Evolutionary conservation across 2,888 invertebrate genomes (phyloP).

Genomic region (Sipha maydis): DNA sequence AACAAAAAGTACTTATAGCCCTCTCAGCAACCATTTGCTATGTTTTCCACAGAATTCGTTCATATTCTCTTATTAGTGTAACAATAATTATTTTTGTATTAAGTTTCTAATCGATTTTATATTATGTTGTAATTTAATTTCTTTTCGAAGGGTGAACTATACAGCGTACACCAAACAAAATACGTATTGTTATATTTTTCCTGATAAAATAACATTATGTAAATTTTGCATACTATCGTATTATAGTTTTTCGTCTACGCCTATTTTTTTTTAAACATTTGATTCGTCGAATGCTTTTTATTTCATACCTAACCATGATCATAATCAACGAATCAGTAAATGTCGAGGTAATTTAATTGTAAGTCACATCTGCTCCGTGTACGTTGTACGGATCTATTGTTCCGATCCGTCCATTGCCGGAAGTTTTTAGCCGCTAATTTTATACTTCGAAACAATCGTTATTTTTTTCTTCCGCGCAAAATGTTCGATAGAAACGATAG

Average conservation of each 20-base stretch:
- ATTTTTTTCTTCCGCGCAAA: neutral
- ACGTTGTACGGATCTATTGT: constrained; percentile 25
- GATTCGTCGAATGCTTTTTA: constrained; percentile 1
- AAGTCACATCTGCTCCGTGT: constrained; percentile 44
- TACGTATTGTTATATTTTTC: neutral
- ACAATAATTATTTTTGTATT: neutral
- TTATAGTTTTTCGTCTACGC: constrained; percentile 6
- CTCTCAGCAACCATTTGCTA: too few species aligned
- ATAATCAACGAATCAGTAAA: constrained; percentile 46
- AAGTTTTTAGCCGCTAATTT: constrained; percentile 30
- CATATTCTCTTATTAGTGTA: too few species aligned
- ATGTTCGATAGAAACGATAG: neutral
- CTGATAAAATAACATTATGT: constrained; percentile 32
- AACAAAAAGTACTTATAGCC: too few species aligned
- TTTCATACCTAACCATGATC: constrained; percentile 12
- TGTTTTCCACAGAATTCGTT: too few species aligned
- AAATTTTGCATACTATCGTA: neutral
- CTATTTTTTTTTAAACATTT: constrained; percentile 35
- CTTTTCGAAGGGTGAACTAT: neutral
- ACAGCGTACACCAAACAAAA: neutral
- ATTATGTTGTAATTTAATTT: neutral
- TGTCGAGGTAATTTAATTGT: constrained; percentile 46
- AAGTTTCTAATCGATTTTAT: neutral
- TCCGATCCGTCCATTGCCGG: constrained; percentile 44
- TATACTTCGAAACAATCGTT: neutral